Evolutionary conservation across 2,888 invertebrate genomes (phyloP).

Genomic region (Lithosia quadra): DNA sequence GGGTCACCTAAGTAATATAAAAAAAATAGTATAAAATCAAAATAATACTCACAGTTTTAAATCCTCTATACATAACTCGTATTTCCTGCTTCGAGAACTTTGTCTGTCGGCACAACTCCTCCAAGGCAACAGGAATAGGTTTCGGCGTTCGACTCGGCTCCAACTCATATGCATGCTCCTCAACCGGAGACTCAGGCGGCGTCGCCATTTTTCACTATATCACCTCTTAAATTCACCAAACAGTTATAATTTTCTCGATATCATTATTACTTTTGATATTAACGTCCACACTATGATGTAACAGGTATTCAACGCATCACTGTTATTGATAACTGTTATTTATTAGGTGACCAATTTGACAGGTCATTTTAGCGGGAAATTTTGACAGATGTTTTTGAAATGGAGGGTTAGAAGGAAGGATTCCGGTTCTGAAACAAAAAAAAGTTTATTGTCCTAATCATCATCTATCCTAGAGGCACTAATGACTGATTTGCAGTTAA

Average conservation of each 20-base stretch:
- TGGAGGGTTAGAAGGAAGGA: constrained; percentile 35
- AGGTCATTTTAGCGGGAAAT: constrained; percentile 46
- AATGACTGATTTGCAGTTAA: too few species aligned
- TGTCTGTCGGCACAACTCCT: constrained; percentile 96
- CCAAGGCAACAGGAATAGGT: constrained; percentile 94
- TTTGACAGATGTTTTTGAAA: constrained; percentile 31
- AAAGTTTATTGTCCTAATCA: too few species aligned
- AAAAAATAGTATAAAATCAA: background rate
- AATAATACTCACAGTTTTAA: constrained; percentile 93
- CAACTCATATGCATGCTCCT: constrained; percentile 95
- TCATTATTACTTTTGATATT: constrained; percentile 34
- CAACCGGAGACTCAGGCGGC: constrained; percentile 94
- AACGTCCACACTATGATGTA: background rate
- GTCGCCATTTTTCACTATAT: constrained; percentile 89
- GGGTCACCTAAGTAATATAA: background rate
- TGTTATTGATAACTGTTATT: constrained; percentile 15
- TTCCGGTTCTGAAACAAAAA: constrained; percentile 47
- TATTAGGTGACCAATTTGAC: constrained; percentile 45
- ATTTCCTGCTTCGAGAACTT: constrained; percentile 98
- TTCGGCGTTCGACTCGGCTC: constrained; percentile 93
- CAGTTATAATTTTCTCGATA: constrained; percentile 42
- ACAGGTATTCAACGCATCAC: constrained; percentile 9
- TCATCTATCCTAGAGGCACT: too few species aligned
- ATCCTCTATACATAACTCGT: constrained; percentile 98
- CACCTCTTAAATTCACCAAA: constrained; percentile 8